Base-by-base conservation (phyloP, 2,113 vertebrate species). In the Ctenomys sociabilis region DNA sequence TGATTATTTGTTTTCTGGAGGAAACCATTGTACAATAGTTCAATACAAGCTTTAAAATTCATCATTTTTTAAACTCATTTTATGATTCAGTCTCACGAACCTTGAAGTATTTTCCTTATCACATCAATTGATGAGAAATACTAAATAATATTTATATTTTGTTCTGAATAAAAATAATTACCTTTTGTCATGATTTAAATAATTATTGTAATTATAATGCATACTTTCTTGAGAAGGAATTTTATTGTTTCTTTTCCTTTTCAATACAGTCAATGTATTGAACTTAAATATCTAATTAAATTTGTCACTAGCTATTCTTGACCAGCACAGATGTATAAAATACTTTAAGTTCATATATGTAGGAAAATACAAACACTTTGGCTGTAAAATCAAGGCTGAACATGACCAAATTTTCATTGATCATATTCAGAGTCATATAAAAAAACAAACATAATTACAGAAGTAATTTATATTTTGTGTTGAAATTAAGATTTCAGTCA, bases 251-350 rank as follows among this genome's bases (percentile, higher is more conserved):
- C 83, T 11, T 11, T 88, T 11, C 32, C 66, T 26, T 91, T 45
- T 92, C 28, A 3, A 94, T 8, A 59, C 3, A 77, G 26, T 95
- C 78, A 21, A 43, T 73, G 11, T 52, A 85, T 3, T 88, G 37
- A 87, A 17, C 37, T 92, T 96, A 95, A 85, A 5, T 1, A 63
- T 88, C 52, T 84, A 95, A 35, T 92, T 95, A 96, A 97, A 95
- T 0, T 1, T 37, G 14, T 61, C 5, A 80, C 92, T 91, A 26
- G n/a, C 49, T 3, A 11, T 86, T 96, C 70, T 80, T 91, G 83
- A 57, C 43, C 75, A 91, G 87, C 45, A 96, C 35, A 72, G 30
- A 86, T 84, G 22, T 7, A 54, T 24, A 40, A 19, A 91, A 93
- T 93, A 2, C 2, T 95, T 57, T 2, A 52, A 3, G 6, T 94